These are phyloP conservation scores for Diabrotica undecimpunctata DNA, from an alignment of 1,140 invertebrate genomes.

Conservation along the genomic window DNA sequence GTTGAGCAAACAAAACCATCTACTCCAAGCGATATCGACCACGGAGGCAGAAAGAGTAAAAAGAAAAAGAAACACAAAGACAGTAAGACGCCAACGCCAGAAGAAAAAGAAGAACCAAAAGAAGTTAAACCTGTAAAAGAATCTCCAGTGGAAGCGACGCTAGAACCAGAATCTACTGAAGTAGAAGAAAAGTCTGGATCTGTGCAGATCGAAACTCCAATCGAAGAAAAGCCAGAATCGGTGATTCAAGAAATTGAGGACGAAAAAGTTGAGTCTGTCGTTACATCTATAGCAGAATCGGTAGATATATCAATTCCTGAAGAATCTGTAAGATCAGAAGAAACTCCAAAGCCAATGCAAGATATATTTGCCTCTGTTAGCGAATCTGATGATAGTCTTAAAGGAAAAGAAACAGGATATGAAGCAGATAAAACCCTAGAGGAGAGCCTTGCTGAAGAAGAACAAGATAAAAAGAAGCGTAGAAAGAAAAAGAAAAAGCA, in stretches of 20 bases:
- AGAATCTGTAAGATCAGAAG: constrained; percentile 48
- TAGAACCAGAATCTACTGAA: constrained; percentile 4
- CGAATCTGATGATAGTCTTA: constrained; percentile 47
- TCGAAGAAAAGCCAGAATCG: constrained; percentile 19
- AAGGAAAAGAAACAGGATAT: constrained; percentile 52
- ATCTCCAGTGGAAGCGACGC: constrained; percentile 23
- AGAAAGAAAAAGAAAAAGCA: constrained; percentile 56
- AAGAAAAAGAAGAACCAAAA: constrained; percentile 36
- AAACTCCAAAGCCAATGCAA: constrained; percentile 53
- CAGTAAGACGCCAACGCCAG: constrained; percentile 31
- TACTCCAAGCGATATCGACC: constrained; percentile 48
- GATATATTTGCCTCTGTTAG: constrained; percentile 50
- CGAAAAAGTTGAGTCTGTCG: constrained; percentile 45
- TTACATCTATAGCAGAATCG: constrained; percentile 59
- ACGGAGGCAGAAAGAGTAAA: constrained; percentile 47
- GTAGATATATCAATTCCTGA: constrained; percentile 55
- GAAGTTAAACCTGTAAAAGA: constrained; percentile 19
- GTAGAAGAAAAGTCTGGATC: neutral
- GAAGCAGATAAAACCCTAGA: constrained; percentile 58
- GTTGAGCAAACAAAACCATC: constrained; percentile 39
- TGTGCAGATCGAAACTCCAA: constrained; percentile 10
- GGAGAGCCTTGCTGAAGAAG: constrained; percentile 49
- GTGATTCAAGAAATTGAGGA: constrained; percentile 5
- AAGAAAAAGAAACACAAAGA: constrained; percentile 53
- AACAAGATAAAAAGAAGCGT: constrained; percentile 44